A percentile compares a stretch with the other conserved stretches of the same genome.
Conservation (phyloP, 2,113 vertebrate genomes). For the Pterocles gutturalis region DNA sequence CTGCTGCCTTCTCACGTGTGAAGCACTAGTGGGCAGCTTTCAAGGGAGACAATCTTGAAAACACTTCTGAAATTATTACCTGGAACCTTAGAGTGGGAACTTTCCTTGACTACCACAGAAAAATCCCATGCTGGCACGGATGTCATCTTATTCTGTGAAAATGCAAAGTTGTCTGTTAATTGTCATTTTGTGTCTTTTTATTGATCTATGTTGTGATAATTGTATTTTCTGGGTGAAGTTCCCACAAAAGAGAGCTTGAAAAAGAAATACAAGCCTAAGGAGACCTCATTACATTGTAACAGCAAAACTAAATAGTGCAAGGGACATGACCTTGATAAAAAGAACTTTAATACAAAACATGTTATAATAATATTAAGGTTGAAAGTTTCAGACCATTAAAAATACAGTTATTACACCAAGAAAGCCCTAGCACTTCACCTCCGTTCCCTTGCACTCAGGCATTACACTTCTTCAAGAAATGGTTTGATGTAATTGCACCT, state of each 20-base stretch:
- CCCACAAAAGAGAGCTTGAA: slow-evolving; percentile 52
- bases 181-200: slow-evolving; percentile 50
- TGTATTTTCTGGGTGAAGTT: slow-evolving; percentile 33
- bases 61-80: not conserved
- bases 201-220: slow-evolving; percentile 19
- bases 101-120: not conserved
- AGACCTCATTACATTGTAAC: slow-evolving; percentile 62
- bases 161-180: not conserved
- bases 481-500: not conserved
- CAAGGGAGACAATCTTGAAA: not conserved
- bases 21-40: not conserved
- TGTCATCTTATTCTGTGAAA: not conserved
- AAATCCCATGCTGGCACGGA: not conserved
- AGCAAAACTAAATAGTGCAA: slow-evolving; percentile 49
- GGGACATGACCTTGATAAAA: slow-evolving; percentile 66
- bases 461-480: not conserved
- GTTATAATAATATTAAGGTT: slow-evolving; percentile 48
- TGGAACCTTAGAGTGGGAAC: not conserved
- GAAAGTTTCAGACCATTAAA: slow-evolving; percentile 21
- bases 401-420: not conserved
- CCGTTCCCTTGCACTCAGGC: not conserved
- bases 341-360: slow-evolving; percentile 64
- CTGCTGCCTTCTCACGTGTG: rapidly evolving
- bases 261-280: slow-evolving; percentile 60
- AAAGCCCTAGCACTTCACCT: not conserved